Base-by-base conservation (phyloP, 2,113 vertebrate genomes). In the Excalfactoria chinensis region DNA sequence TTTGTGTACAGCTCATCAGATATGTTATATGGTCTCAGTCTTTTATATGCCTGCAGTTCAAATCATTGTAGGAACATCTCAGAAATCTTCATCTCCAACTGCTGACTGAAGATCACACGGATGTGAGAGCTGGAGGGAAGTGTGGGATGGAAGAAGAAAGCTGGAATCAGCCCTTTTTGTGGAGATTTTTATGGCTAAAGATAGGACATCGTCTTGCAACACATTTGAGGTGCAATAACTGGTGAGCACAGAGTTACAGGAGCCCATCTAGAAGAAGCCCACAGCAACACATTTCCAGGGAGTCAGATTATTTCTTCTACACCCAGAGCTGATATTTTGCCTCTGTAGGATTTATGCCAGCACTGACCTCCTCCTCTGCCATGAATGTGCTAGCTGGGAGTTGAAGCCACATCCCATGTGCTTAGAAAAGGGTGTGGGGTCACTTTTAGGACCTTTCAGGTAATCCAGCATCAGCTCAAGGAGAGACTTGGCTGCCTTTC, bases 1-100 rank as follows among this genome's bases (percentile, higher is more conserved):
- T 67, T 58, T 85, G n/a, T 62, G 73, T 73, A 55, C 40, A 55
- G 21, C 23, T 80, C 6, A 13, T 44, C 48, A 66, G 40, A 62
- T 22, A 17, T 35, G 35, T 84, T 49, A 34, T 49, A 77, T 4
- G 9, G 64, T 43, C 66, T 11, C 30, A 49, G 26, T 67, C n/a
- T 56, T 92, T 83, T 46, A 41, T 46, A 23, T 64, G 49, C 51
- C 34, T 64, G 63, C 37, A 83, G 86, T 72, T 40, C 51, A 58
- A 21, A 26, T 69, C 40, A n/a, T 25, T 41, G 22, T 19, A 84
- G 74, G 94, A 41, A 19, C 46, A 49, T 77, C 60, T 73, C 60
- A 94, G 66, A 92, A 94, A 87, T 78, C 58, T 30, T 69, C 44
- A 15, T 49, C 35, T 48, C 14, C 1, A 2, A 44, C 64, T 1